A percentile compares a stretch with the other conserved stretches of the same genome.
These are phyloP conservation scores for Speoplatyrhinus poulsoni DNA, from an alignment of 2,113 vertebrate species.

Conservation along the genomic window DNA sequence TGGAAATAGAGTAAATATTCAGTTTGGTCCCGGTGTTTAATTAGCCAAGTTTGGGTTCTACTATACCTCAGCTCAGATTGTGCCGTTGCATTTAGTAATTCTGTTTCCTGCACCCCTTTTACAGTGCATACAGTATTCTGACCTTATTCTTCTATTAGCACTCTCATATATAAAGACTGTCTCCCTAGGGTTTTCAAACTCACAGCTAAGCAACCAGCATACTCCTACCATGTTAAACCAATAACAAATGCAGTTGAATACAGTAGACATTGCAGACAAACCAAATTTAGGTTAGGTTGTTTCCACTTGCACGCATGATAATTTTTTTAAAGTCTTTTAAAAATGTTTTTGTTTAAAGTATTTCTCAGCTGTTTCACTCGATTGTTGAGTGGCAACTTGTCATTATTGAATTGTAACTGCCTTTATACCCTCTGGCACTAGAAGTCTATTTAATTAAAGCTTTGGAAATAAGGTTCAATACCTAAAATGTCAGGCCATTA, in stretches of 20 bases:
- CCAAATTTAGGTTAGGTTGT: background rate
- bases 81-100: too few species aligned
- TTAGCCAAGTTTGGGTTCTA: too few species aligned
- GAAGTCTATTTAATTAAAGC: background rate
- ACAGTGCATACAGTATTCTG: background rate
- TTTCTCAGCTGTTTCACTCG: background rate
- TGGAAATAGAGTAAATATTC: too few species aligned
- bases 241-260: background rate
- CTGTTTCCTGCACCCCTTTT: background rate
- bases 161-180: slow-evolving; percentile 21
- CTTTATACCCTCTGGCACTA: slow-evolving; percentile 3
- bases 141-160: slow-evolving; percentile 15
- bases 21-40: too few species aligned
- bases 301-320: too few species aligned
- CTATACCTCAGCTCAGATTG: too few species aligned
- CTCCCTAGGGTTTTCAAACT: slow-evolving; percentile 11
- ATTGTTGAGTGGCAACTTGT: background rate
- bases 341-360: background rate
- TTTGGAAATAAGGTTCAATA: slow-evolving; percentile 4
- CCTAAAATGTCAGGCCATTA: slow-evolving; percentile 18
- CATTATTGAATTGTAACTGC: background rate
- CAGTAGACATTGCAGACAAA: background rate
- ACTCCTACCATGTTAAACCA: background rate
- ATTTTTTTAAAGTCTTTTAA: background rate
- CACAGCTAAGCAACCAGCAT: background rate